phyloP scores from a whole-genome alignment of 2,888 invertebrate species.

The Drosophila lacicola region DNA sequence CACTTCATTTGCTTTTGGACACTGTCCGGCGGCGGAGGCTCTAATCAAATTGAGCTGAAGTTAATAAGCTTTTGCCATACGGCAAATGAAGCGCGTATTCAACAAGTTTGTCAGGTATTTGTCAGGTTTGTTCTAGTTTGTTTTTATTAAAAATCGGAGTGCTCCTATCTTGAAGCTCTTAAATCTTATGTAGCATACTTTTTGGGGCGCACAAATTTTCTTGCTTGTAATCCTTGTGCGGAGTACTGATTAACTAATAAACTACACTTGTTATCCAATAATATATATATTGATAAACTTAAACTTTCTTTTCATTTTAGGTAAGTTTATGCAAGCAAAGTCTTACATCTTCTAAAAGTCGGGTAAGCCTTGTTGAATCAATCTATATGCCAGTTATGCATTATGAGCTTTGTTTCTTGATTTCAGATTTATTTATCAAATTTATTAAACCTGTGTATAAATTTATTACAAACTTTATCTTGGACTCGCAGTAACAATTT shows the following conservation, averaged over 20 bases:
- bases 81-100: neutral
- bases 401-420: no score
- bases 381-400: neutral
- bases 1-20: constrained; percentile 5
- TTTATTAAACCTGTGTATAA: no score
- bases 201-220: neutral
- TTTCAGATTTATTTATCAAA: no score
- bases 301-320: constrained; percentile 19
- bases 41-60: constrained; percentile 21
- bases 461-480: no score
- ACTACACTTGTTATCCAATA: neutral
- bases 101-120: neutral
- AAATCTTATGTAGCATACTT: constrained; percentile 10
- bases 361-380: constrained; percentile 15
- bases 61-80: constrained; percentile 3
- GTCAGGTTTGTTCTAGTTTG: no score
- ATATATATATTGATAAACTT: neutral
- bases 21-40: constrained; percentile 3
- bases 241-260: no score
- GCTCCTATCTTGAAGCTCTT: neutral
- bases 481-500: neutral
- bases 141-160: no score
- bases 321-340: constrained; percentile 17
- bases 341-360: neutral
- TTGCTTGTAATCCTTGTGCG: no score